Evolutionary conservation across 2,888 invertebrate species (phyloP).

Genomic region (Callimorpha dominula): DNA sequence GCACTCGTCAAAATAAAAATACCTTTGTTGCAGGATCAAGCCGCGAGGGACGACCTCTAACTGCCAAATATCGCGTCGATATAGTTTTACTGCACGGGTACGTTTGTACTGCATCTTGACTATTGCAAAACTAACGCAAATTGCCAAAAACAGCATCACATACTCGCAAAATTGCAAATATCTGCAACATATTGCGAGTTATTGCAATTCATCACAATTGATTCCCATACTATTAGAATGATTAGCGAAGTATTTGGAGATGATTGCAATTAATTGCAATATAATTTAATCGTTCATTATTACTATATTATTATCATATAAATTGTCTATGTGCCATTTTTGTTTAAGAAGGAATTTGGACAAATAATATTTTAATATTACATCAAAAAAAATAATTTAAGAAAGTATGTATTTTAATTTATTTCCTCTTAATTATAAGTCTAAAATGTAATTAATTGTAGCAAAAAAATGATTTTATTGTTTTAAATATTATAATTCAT

Average conservation of each 20-base stretch:
- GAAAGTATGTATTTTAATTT: not conserved
- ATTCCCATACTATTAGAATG: not conserved
- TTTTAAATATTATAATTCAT: not conserved
- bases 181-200: constrained; percentile 1
- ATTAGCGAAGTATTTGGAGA: not conserved
- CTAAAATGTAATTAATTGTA: not conserved
- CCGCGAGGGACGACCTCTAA: constrained; percentile 32
- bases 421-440: not conserved
- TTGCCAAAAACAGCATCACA: not conserved
- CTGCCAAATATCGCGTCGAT: constrained; percentile 39
- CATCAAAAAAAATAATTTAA: constrained; percentile 1
- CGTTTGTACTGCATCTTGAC: constrained; percentile 16
- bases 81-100: constrained; percentile 11
- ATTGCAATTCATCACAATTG: not conserved
- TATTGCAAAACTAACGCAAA: constrained; percentile 7
- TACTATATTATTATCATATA: not conserved
- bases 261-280: not conserved
- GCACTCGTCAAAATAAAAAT: too few species aligned
- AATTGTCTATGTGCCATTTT: not conserved
- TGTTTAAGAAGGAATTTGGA: not conserved
- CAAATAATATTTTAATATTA: too few species aligned
- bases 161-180: too few species aligned
- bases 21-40: constrained; percentile 31
- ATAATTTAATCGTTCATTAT: not conserved
- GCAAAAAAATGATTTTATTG: not conserved